Conservation (phyloP, 2,888 invertebrate species). For the Drosophila anceps region DNA sequence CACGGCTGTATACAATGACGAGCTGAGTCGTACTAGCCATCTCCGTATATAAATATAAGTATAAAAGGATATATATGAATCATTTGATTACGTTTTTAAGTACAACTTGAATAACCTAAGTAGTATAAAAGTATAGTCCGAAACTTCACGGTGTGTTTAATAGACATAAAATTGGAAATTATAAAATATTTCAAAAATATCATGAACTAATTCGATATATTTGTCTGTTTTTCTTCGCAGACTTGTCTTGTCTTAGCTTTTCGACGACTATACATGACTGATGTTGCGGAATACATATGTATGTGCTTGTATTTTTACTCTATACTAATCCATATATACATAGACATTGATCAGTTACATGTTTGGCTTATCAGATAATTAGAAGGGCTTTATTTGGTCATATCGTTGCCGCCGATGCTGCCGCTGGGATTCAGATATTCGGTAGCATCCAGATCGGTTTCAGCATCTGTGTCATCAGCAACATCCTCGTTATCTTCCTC, state of each 20-base stretch:
- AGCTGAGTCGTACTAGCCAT: too few species aligned
- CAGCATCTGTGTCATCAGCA: background rate
- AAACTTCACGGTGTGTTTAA: too few species aligned
- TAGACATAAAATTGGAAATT: too few species aligned
- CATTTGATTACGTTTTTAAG: too few species aligned
- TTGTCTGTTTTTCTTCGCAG: too few species aligned
- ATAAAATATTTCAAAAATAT: too few species aligned
- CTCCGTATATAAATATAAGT: too few species aligned
- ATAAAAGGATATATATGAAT: too few species aligned
- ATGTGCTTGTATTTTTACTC: background rate
- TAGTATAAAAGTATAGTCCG: too few species aligned
- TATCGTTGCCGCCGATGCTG: conserved; percentile 39
- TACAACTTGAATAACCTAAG: too few species aligned
- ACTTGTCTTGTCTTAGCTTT: background rate
- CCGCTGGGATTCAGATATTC: conserved; percentile 1
- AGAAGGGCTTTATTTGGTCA: background rate
- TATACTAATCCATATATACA: background rate
- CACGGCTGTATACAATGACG: too few species aligned
- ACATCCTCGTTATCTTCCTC: background rate
- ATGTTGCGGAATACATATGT: background rate
- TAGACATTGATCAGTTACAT: background rate
- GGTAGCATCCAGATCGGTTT: background rate
- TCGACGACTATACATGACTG: background rate
- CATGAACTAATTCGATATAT: too few species aligned
- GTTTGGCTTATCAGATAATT: background rate